Evolutionary conservation across 92 coral and sea anemone species (phyloP).

Genomic region (Parazoanthus swiftii): DNA sequence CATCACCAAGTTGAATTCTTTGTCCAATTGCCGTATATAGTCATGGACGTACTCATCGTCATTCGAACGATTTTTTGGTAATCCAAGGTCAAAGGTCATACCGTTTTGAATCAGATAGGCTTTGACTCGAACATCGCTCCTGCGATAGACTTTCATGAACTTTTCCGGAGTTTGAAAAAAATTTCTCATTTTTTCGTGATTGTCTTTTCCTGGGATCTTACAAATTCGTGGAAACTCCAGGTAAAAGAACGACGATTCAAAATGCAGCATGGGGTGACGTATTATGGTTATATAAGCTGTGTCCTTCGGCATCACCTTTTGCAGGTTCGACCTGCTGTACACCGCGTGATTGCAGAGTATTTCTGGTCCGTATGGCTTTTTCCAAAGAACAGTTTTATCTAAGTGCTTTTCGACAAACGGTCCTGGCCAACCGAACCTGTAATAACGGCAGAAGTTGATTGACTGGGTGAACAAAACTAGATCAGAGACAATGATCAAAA

Average conservation of each 20-base stretch:
- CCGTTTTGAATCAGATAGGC: conserved; percentile 53
- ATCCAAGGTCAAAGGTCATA: conserved; percentile 62
- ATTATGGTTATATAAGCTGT: conserved; percentile 69
- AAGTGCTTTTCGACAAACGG: background rate
- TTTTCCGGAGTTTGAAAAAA: conserved; percentile 32
- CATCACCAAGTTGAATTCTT: conserved; percentile 67
- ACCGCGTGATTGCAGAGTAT: conserved; percentile 76
- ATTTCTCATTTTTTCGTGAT: conserved; percentile 48
- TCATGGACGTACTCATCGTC: conserved; percentile 52
- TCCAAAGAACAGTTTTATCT: background rate
- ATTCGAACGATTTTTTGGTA: conserved; percentile 49
- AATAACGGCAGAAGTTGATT: background rate
- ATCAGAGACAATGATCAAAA: too few species aligned
- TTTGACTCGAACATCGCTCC: background rate
- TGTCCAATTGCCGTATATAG: conserved; percentile 57
- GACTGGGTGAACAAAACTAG: too few species aligned
- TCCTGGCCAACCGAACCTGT: conserved; percentile 29
- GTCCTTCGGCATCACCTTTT: conserved; percentile 56
- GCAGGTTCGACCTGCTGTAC: conserved; percentile 53
- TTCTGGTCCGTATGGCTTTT: conserved; percentile 12
- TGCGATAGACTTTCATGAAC: conserved; percentile 16
- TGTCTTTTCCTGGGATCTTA: conserved; percentile 44
- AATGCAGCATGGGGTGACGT: conserved; percentile 71
- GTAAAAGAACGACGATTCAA: conserved; percentile 69
- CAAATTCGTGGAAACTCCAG: conserved; percentile 50